Evolutionary conservation across 1,140 invertebrate genomes (phyloP).

Genomic region (Leptopilina boulardi): DNA sequence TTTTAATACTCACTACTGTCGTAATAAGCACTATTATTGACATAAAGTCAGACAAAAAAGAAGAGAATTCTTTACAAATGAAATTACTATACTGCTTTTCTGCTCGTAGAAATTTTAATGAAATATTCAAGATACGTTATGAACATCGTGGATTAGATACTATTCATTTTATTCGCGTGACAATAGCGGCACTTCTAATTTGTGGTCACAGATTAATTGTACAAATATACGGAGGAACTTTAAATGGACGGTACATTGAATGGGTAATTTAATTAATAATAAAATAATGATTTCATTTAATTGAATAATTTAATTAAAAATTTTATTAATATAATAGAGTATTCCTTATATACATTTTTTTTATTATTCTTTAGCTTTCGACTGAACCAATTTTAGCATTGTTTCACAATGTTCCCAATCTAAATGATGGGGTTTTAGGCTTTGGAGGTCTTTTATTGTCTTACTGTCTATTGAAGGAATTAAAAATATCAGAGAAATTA

Average conservation of each 20-base stretch:
- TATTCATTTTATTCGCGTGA: constrained; percentile 55
- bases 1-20: not conserved
- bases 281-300: too few species aligned
- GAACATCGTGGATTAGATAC: constrained; percentile 57
- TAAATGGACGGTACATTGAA: constrained; percentile 54
- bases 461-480: constrained; percentile 59
- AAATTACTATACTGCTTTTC: constrained; percentile 68
- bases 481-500: constrained; percentile 56
- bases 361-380: constrained; percentile 7
- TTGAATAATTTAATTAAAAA: too few species aligned
- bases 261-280: constrained; percentile 46
- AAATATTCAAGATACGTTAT: constrained; percentile 48
- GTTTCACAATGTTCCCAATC: constrained; percentile 61
- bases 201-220: constrained; percentile 58
- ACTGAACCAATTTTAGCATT: constrained; percentile 34
- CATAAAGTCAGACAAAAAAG: not conserved
- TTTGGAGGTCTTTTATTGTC: constrained; percentile 63
- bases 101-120: constrained; percentile 55
- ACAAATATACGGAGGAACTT: constrained; percentile 47
- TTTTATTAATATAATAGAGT: not conserved
- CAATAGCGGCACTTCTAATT: constrained; percentile 52
- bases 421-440: constrained; percentile 67
- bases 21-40: not conserved
- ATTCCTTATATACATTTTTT: too few species aligned
- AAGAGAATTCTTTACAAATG: not conserved